phyloP scores from a whole-genome alignment of 2,113 vertebrate genomes.

The Meles meles region DNA sequence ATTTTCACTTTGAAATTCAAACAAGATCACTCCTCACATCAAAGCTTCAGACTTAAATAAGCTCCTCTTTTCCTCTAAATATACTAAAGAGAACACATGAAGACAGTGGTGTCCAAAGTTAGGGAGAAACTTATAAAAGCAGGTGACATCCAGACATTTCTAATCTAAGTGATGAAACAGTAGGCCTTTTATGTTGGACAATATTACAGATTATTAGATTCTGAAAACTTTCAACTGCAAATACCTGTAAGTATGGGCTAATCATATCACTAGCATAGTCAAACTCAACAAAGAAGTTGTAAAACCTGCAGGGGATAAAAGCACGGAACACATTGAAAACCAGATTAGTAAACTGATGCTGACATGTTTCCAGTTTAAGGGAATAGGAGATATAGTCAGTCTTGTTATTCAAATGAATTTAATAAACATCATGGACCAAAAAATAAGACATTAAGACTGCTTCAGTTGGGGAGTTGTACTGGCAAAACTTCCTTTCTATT shows the following conservation, averaged over 20 bases:
- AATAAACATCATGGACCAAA: not conserved
- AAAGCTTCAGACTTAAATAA: constrained; percentile 26
- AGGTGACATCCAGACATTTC: not conserved
- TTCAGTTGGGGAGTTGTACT: not conserved
- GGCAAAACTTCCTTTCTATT: not conserved
- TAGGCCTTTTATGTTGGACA: not conserved
- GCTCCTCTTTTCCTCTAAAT: not conserved
- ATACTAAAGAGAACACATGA: not conserved
- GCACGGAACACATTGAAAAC: not conserved
- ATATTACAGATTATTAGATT: not conserved
- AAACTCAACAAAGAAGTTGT: not conserved
- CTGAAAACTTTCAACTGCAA: constrained; percentile 10
- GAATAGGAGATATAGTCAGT: not conserved
- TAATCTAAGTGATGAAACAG: not conserved
- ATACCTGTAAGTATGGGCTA: not conserved
- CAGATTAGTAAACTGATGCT: not conserved
- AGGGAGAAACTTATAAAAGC: not conserved
- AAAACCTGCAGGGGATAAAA: not conserved
- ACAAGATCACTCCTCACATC: not conserved
- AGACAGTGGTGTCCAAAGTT: not conserved
- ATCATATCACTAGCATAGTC: not conserved
- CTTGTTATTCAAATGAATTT: not conserved
- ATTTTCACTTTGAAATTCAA: constrained; percentile 37
- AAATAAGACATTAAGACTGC: not conserved
- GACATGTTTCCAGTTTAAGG: not conserved